A percentile compares a stretch with the other conserved stretches of the same genome.
These are phyloP conservation scores for Taenioides sp. DNA, from an alignment of 2,797 vertebrate genomes.

Conservation along the genomic window DNA sequence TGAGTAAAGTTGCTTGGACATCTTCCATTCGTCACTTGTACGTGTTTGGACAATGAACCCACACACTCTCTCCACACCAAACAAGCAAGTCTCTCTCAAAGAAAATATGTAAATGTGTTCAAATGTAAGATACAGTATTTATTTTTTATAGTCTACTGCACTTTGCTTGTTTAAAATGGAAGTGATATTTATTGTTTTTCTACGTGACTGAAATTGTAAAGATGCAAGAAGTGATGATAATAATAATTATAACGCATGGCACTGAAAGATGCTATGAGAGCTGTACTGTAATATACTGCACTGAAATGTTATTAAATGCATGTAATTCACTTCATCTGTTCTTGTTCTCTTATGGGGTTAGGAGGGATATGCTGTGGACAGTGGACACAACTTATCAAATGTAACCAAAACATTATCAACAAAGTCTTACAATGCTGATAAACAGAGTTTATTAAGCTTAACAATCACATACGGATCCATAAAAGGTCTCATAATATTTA, in stretches of 20 bases:
- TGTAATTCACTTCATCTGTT: background rate
- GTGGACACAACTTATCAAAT: no score
- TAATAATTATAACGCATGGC: background rate
- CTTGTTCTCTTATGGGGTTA: background rate
- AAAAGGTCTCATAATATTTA: no score
- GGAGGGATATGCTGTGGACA: background rate
- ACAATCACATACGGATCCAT: no score
- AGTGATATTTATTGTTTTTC: conserved; percentile 50
- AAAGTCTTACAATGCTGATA: no score
- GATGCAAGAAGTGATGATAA: conserved; percentile 7
- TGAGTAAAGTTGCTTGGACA: conserved; percentile 10
- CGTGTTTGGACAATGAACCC: conserved; percentile 1
- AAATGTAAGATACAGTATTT: conserved; percentile 21
- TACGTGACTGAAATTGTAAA: conserved; percentile 10
- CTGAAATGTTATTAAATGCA: conserved; percentile 2
- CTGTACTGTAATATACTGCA: conserved; percentile 3
- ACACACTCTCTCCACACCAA: background rate
- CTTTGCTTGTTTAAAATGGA: conserved; percentile 17
- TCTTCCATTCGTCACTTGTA: conserved; percentile 6
- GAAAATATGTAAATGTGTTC: conserved; percentile 18
- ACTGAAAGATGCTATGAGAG: background rate
- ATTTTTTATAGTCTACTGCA: conserved; percentile 25
- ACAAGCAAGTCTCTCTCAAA: background rate
- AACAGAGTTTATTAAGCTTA: no score
- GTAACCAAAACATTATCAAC: no score